Base-by-base conservation (phyloP, 1,140 invertebrate genomes). In the Aphidius ervi region DNA sequence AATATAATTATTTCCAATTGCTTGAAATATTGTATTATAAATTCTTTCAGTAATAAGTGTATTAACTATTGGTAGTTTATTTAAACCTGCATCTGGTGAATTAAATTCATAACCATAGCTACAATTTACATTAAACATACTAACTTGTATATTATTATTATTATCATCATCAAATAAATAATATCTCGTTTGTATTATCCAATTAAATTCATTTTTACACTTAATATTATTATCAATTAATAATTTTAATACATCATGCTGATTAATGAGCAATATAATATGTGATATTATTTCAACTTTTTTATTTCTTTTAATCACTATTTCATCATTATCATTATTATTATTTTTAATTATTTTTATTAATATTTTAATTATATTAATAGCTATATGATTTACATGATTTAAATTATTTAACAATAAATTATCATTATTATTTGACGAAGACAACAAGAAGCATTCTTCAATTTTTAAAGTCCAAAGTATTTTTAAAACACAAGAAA, bases 41-140 rank as follows among this genome's bases (percentile, higher is more conserved):
- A 93, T 96, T 65, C 92, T 87, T 76, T 96, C 93, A 9, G 94
- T 97, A 5, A 96, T 78, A 3, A 93, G 91, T 5, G 93, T 97
- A 57, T 92, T 92, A 56, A 93, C 88, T 9, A 95, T 79, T 49
- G 90, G 76, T 67, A 92, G 89, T 3, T 88, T 90, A 67, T 90
- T 91, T 8, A 54, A 16, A 5, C 23, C 23, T 16, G 16, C 16
- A 31, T 4, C 23, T 31, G 23, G 23, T 31, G 90, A 92, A 4
- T 93, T 77, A 73, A 94, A 96, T 77, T 96, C 94, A 72, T 94
- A 95, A 6, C 84, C 85, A 63, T 70, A 86, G 76, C 81, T 90
- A 88, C 82, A 93, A 89, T 31, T 85, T 75, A 73, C 93, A 91
- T 79, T 89, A 83, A 50, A 93, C 87, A 80, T 93, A 40, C 83